Base-by-base conservation (phyloP, 2,888 invertebrate genomes). In the Dorcus hopei region DNA sequence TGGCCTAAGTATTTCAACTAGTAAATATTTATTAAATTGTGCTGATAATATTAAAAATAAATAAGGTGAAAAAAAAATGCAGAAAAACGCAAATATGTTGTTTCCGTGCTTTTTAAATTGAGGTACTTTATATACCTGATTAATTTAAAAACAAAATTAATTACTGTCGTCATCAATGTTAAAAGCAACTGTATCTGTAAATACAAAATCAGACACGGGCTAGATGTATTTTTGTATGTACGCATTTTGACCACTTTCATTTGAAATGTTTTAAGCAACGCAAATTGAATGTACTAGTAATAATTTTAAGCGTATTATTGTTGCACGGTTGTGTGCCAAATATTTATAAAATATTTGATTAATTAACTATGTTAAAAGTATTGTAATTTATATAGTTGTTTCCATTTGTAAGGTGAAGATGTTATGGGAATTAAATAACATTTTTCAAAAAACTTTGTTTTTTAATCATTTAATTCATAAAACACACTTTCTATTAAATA, bases 141-240 rank as follows among this genome's bases (percentile, higher is more conserved):
- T 33, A 6, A 33, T 33, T 33, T 33, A 33, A 33, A 26, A 33
- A 33, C 26, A 33, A 33, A 33, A 33, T 33, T 6, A 33, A 33
- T 33, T 33, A 33, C 7, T 33, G 19, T 19, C 2, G 19, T 19
- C 19, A 19, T 19, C 19, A 19, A 19, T 19, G 19, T 19, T 19
- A 19, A 19, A 19, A 19, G 3, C 1, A 19, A 19, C 19, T 19
- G 26, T 33, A 33, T 33, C 26, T 33, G 26, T 33, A 33, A 33
- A 33, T 33, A 33, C 26, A 33, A 33, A 7, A 33, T 33, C 26
- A 33, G 26, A 7, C 26, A 42, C 9, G 54, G 58, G 54, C 60
- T 62, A 62, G 56, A 51, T 56, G 56, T 64, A 64, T 64, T 64
- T 64, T 64, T 63, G 56, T 63, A 63, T 56, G 38, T 58, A 33